phyloP scores from a whole-genome alignment of 2,888 invertebrate species.

The Busseola fusca region DNA sequence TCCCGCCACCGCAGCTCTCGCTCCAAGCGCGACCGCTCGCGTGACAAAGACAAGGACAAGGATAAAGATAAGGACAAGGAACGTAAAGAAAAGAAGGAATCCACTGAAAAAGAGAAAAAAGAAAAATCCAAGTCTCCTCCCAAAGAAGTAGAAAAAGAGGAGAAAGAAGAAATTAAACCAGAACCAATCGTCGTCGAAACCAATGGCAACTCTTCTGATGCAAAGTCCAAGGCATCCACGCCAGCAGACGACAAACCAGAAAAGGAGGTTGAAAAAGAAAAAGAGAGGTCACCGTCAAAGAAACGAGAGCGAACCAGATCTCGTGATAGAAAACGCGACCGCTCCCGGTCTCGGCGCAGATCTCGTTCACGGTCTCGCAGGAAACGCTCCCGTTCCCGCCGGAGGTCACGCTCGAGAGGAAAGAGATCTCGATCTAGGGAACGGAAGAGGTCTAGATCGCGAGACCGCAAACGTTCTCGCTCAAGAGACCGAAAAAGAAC shows the following conservation, averaged over 20 bases:
- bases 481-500: slow-evolving; percentile 86
- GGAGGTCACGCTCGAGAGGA: slow-evolving; percentile 78
- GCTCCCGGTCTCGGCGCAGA: slow-evolving; percentile 90
- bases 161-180: slow-evolving; percentile 74
- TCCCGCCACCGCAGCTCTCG: slow-evolving; percentile 89
- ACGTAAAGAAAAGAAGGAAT: slow-evolving; percentile 76
- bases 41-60: slow-evolving; percentile 69
- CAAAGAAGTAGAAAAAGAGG: slow-evolving; percentile 74
- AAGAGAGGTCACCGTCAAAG: slow-evolving; percentile 79
- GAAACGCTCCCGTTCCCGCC: slow-evolving; percentile 86
- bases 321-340: slow-evolving; percentile 82
- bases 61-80: slow-evolving; percentile 63
- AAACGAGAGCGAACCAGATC: slow-evolving; percentile 86
- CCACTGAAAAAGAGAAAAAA: slow-evolving; percentile 72
- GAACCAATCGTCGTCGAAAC: slow-evolving; percentile 71
- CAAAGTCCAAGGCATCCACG: slow-evolving; percentile 77
- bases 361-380: slow-evolving; percentile 88
- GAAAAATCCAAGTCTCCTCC: slow-evolving; percentile 79
- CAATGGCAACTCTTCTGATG: slow-evolving; percentile 75
- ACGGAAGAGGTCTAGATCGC: slow-evolving; percentile 88
- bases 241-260: slow-evolving; percentile 74
- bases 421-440: slow-evolving; percentile 86
- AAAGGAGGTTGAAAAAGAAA: slow-evolving; percentile 64
- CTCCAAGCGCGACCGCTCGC: slow-evolving; percentile 84
- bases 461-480: slow-evolving; percentile 88